Evolutionary conservation across 2,113 vertebrate species (phyloP).

Genomic region (Vimba vimba): DNA sequence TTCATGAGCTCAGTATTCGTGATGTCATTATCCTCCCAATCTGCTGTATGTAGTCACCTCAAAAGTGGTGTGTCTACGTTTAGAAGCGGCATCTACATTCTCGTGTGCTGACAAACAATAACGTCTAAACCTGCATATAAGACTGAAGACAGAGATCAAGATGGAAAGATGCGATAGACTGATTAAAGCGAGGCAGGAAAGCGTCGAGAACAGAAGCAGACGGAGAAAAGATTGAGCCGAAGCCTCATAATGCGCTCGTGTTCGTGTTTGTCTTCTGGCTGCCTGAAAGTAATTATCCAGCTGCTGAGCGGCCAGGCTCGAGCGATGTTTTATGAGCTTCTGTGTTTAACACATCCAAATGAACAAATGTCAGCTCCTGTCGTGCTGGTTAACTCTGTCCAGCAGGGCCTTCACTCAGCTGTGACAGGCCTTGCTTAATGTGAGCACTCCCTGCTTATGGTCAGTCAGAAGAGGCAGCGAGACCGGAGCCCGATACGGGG

Average conservation of each 20-base stretch:
- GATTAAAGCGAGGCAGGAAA: slow-evolving; percentile 40
- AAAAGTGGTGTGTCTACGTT: slow-evolving; percentile 10
- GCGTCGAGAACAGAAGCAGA: not conserved
- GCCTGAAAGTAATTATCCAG: slow-evolving; percentile 77
- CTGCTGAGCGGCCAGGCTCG: slow-evolving; percentile 71
- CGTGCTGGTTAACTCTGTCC: slow-evolving; percentile 61
- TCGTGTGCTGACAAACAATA: slow-evolving; percentile 58
- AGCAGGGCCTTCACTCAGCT: slow-evolving; percentile 42
- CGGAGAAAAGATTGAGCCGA: slow-evolving; percentile 45
- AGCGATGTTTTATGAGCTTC: slow-evolving; percentile 67
- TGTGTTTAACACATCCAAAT: slow-evolving; percentile 73
- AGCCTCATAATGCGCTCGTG: slow-evolving; percentile 53
- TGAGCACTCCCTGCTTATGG: slow-evolving; percentile 10
- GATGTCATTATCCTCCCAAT: not conserved
- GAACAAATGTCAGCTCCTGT: slow-evolving; percentile 63
- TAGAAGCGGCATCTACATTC: slow-evolving; percentile 63
- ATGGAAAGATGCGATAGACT: slow-evolving; percentile 18
- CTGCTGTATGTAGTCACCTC: not conserved
- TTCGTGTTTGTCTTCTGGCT: slow-evolving; percentile 74
- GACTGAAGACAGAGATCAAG: slow-evolving; percentile 60
- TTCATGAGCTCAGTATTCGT: not conserved
- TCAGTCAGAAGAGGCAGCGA: slow-evolving; percentile 24
- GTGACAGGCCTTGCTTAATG: slow-evolving; percentile 40
- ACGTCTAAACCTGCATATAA: slow-evolving; percentile 63
- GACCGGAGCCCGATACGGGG: slow-evolving; percentile 9